Percentiles rank a stretch among this genome's conserved stretches.
phyloP scores from a whole-genome alignment of 2,797 vertebrate genomes.

The Poeciliopsis infans region DNA sequence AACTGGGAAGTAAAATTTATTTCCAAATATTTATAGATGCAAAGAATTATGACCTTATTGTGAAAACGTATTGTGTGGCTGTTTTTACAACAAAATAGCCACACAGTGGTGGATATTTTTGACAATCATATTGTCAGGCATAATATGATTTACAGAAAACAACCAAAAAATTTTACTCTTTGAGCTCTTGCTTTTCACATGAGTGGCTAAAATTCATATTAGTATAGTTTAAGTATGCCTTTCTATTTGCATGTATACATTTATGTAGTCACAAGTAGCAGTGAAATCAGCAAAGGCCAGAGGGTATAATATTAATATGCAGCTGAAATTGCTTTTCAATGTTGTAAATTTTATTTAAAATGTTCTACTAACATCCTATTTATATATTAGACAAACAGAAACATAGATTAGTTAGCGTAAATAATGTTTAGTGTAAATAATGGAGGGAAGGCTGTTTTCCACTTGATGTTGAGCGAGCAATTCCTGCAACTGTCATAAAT shows the following conservation, averaged over 20 bases:
- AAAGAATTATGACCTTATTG: too few relatives aligned
- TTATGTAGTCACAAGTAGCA: neutral
- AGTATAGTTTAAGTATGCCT: neutral
- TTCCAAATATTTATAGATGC: neutral
- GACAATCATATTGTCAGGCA: neutral
- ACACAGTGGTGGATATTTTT: too few relatives aligned
- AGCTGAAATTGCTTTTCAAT: neutral
- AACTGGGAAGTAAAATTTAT: neutral
- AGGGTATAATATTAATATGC: neutral
- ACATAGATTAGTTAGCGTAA: constrained; percentile 8
- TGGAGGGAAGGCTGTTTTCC: constrained; percentile 32
- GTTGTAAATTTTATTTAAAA: constrained; percentile 1
- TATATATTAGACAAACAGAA: neutral
- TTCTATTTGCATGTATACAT: neutral
- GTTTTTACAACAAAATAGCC: neutral
- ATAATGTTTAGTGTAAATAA: constrained; percentile 37
- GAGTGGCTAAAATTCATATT: neutral
- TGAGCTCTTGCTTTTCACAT: neutral
- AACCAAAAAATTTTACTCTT: neutral
- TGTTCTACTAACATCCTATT: neutral
- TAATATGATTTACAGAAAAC: neutral
- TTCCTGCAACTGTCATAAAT: constrained; percentile 68
- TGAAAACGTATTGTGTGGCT: too few relatives aligned
- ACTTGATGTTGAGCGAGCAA: constrained; percentile 53
- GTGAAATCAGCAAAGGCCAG: neutral